phyloP scores from a whole-genome alignment of 1,140 invertebrate species.

The Rhyzopertha dominica region DNA sequence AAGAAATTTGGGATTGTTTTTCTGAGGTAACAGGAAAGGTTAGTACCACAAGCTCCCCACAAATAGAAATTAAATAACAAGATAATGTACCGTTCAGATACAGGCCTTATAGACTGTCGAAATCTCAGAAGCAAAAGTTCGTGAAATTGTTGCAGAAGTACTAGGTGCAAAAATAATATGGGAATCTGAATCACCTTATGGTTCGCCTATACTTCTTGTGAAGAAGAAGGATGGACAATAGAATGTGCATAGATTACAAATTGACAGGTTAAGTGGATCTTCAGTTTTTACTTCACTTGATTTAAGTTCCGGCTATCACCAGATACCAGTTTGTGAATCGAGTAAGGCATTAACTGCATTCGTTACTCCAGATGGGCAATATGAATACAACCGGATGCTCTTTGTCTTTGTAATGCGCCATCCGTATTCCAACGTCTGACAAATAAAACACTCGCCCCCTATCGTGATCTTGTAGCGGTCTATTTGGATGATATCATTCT shows the following conservation, averaged over 20 bases:
- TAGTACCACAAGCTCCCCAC: constrained; percentile 18
- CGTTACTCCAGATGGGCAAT: constrained; percentile 38
- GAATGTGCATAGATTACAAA: constrained; percentile 34
- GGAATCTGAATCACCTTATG: constrained; percentile 37
- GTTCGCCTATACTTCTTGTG: constrained; percentile 30
- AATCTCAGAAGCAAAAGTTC: constrained; percentile 28
- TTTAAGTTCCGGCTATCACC: constrained; percentile 28
- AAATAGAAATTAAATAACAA: constrained; percentile 29
- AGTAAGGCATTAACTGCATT: constrained; percentile 32
- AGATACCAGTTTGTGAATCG: constrained; percentile 33
- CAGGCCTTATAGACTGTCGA: too few species aligned
- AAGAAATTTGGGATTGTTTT: constrained; percentile 20
- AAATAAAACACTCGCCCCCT: constrained; percentile 34
- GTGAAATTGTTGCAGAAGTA: constrained; percentile 34
- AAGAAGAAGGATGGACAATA: constrained; percentile 34
- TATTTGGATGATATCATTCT: constrained; percentile 29
- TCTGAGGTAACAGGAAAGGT: constrained; percentile 16
- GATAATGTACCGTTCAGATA: constrained; percentile 30
- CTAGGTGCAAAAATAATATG: constrained; percentile 30
- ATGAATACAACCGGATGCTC: constrained; percentile 45
- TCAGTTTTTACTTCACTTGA: constrained; percentile 32
- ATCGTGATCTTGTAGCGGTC: constrained; percentile 12
- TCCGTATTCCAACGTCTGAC: constrained; percentile 46
- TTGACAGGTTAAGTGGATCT: constrained; percentile 26
- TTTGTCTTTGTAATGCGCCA: constrained; percentile 48